Percentiles rank a stretch among this genome's conserved stretches.
Conservation (phyloP, 1,140 invertebrate species). For the Zaprionus inermis region DNA sequence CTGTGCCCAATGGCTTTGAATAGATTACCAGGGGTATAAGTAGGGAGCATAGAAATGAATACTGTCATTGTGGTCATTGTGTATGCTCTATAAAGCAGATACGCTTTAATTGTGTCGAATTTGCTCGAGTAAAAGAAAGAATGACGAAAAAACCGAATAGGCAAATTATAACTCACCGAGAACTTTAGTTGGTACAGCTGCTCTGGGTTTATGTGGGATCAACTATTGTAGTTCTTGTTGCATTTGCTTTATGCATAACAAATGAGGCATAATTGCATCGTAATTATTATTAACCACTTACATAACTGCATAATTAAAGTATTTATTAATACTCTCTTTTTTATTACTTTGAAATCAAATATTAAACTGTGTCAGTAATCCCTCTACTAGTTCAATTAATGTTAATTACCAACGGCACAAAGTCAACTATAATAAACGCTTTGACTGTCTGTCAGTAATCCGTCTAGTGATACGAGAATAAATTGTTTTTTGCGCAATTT, state of each 20-base stretch:
- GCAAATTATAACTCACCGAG: neutral
- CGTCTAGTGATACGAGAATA: neutral
- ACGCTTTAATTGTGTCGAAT: slow-evolving; percentile 7
- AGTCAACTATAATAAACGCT: slow-evolving; percentile 11
- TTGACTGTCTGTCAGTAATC: slow-evolving; percentile 1
- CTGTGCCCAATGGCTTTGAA: slow-evolving; percentile 45
- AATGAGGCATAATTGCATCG: neutral
- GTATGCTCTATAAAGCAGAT: slow-evolving; percentile 17
- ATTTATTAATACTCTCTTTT: neutral
- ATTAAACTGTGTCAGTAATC: neutral
- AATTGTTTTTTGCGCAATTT: slow-evolving; percentile 3
- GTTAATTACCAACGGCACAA: neutral
- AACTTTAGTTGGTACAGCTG: neutral
- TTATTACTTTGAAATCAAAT: neutral
- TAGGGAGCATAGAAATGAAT: neutral
- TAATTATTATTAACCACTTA: neutral
- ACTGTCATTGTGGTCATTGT: slow-evolving; percentile 18
- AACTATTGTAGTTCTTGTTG: neutral
- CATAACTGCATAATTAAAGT: neutral
- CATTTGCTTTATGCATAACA: neutral
- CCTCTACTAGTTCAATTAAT: slow-evolving; percentile 14
- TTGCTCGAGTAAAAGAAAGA: neutral
- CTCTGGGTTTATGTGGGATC: neutral
- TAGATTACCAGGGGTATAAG: slow-evolving; percentile 31
- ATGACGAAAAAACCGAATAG: neutral